A percentile compares a stretch with the other conserved stretches of the same genome.
phyloP scores from a whole-genome alignment of 2,113 vertebrate species.

The Peromyscus californicus region DNA sequence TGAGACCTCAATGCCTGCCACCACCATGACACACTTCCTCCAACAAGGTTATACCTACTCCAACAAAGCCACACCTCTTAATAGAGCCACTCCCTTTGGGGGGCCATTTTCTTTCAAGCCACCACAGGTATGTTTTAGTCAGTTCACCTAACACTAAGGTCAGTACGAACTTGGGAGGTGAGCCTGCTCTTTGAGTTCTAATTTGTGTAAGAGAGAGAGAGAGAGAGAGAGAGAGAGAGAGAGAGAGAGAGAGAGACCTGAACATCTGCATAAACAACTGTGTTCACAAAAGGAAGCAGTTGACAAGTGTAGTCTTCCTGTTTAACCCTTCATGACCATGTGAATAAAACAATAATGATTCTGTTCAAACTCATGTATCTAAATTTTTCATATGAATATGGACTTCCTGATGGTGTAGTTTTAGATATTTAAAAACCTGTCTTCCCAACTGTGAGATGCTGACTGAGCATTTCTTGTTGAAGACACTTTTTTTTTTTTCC shows the following conservation, averaged over 20 bases:
- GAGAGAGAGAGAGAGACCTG: not conserved
- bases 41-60: too few species aligned
- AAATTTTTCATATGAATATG: not conserved
- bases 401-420: not conserved
- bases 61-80: not conserved
- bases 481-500: not conserved
- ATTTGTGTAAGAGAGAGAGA: not conserved
- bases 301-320: not conserved
- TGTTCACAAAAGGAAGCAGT: not conserved
- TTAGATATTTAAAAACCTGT: not conserved
- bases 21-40: not conserved
- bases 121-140: not conserved
- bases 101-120: not conserved
- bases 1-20: not conserved
- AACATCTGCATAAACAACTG: not conserved
- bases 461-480: slow-evolving; percentile 21
- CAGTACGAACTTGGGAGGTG: not conserved
- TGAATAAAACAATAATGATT: slow-evolving; percentile 14
- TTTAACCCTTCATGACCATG: not conserved
- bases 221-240: too few species aligned
- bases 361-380: not conserved
- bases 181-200: not conserved
- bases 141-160: not conserved
- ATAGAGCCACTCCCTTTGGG: not conserved
- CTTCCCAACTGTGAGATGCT: not conserved